Base-by-base conservation (phyloP, 1,140 invertebrate species). In the Parasteatoda tepidariorum region DNA sequence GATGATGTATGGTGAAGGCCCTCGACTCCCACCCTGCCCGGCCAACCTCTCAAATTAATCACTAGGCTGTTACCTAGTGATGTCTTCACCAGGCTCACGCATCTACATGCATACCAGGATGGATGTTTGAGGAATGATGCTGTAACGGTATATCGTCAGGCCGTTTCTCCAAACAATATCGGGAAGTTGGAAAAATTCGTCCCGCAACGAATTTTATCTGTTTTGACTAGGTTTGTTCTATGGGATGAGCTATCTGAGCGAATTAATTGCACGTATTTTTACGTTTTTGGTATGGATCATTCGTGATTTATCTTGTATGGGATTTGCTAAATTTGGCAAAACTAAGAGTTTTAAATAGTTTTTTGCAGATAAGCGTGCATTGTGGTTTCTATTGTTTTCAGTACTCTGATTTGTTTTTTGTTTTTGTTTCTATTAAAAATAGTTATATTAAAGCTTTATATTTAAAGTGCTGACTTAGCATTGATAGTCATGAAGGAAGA, bases 21-120 rank as follows among this genome's bases (percentile, higher is more conserved):
- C 57, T 70, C 64, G 64, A 62, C 76, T 81, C 66, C 76, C 57
- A 68, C 76, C 76, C 66, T 31, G 6, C 11, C 28, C 67, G 67
- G 66, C 67, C 79, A 70, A 71, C 67, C 79, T 73, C 79, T 59
- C 68, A 62, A 82, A 82, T 82, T 82, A 82, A 82, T 82, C 79
- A 82, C 59, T 61, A 55, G 55, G 66, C 79, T 82, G 79, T 82
- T 82, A 9, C 9, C 62, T 28, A 31, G 38, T 82, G 79, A 82
- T 82, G 79, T 82, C 79, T 82, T 82, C 67, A 82, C 54, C 79
- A 78, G 74, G 26, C 54, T 54, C 79, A 71, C 76, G 64, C 76
- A 28, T 24, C 9, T 28, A 61, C 75, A 81, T 70, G 76, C 41
- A 68, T 38, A 81, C 61, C 9, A 48, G 38, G 38, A 68, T 81